Conservation (phyloP, 1,140 invertebrate species). For the Diorhabda elongata region DNA sequence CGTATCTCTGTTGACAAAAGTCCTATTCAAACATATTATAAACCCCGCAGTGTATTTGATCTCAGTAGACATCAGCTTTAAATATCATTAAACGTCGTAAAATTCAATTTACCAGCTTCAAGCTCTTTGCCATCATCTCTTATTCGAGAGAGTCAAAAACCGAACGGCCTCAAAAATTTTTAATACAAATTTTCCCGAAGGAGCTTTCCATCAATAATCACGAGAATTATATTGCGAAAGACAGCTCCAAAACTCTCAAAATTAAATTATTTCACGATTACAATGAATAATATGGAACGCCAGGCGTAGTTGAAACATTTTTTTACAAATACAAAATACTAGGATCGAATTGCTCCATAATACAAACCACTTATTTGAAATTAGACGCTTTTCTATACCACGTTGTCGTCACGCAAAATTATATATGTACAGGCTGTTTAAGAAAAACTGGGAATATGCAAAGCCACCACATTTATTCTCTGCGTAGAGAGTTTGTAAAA, state of each 20-base stretch:
- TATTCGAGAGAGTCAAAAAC: background rate
- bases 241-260: slow-evolving; percentile 15
- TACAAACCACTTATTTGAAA: no score
- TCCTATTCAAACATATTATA: no score
- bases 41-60: background rate
- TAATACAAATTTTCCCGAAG: slow-evolving; percentile 6
- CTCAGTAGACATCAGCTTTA: background rate
- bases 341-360: no score
- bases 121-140: background rate
- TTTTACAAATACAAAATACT: no score
- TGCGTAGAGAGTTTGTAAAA: no score
- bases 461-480: no score
- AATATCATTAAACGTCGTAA: slow-evolving; percentile 3
- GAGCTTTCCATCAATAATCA: slow-evolving; percentile 19
- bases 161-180: background rate
- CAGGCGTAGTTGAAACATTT: no score
- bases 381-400: no score
- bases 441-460: no score
- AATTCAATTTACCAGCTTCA: background rate
- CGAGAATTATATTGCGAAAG: slow-evolving; percentile 12
- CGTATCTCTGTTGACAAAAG: no score
- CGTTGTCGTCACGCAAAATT: no score
- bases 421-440: no score
- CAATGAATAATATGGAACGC: slow-evolving; percentile 6
- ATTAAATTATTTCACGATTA: slow-evolving; percentile 14